Percentiles rank a stretch among this genome's conserved stretches.
Evolutionary conservation across 2,888 invertebrate species (phyloP).

Genomic region (Lordiphosa fenestrarum): DNA sequence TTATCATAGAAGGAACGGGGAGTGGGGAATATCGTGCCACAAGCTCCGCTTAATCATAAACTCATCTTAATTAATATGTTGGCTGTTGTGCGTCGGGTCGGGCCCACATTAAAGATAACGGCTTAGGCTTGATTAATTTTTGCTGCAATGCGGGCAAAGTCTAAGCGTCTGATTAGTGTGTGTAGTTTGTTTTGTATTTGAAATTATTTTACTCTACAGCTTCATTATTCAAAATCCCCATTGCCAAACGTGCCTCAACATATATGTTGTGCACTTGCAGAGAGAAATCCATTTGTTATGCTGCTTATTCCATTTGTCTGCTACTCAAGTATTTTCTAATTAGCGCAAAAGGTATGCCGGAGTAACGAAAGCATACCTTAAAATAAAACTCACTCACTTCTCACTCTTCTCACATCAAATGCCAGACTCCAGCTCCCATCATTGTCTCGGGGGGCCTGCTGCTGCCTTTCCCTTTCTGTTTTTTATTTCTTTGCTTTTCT

Average conservation of each 20-base stretch:
- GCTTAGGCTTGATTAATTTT: slow-evolving; percentile 27
- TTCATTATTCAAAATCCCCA: too few relatives aligned
- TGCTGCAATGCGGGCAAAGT: slow-evolving; percentile 9
- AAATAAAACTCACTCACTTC: neutral
- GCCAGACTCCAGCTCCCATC: slow-evolving; percentile 3
- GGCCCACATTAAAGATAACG: slow-evolving; percentile 58
- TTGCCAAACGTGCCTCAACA: too few relatives aligned
- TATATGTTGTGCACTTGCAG: too few relatives aligned
- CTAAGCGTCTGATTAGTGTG: slow-evolving; percentile 3
- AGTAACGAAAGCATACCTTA: slow-evolving; percentile 20
- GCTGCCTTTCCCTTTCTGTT: slow-evolving; percentile 1
- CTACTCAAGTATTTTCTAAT: slow-evolving; percentile 31
- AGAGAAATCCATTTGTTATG: too few relatives aligned
- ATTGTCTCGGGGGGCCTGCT: slow-evolving; percentile 16
- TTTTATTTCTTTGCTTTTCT: neutral
- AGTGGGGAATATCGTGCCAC: slow-evolving; percentile 15
- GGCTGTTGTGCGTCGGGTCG: slow-evolving; percentile 14
- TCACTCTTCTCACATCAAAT: slow-evolving; percentile 4
- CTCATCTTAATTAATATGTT: slow-evolving; percentile 65
- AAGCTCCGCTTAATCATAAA: slow-evolving; percentile 57
- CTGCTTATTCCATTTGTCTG: too few relatives aligned
- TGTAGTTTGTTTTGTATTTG: too few relatives aligned
- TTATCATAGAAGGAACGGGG: slow-evolving; percentile 47
- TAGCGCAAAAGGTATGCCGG: slow-evolving; percentile 21
- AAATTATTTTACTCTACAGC: too few relatives aligned